Percentiles rank a stretch among this genome's conserved stretches.
These are phyloP conservation scores for Sarcoramphus papa DNA, from an alignment of 2,797 vertebrate species.

Conservation along the genomic window DNA sequence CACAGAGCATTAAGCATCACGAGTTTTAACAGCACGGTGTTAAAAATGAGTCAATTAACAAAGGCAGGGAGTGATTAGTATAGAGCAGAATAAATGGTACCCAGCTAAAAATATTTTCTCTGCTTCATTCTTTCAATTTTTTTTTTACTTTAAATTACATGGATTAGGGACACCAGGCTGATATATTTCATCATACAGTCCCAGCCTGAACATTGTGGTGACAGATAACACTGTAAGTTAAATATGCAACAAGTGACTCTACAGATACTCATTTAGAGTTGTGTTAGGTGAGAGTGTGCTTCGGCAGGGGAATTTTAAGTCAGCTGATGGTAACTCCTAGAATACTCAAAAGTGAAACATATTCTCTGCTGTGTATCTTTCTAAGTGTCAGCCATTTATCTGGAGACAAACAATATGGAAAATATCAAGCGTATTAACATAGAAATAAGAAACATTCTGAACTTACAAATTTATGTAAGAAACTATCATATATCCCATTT, in stretches of 20 bases:
- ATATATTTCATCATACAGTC: not conserved
- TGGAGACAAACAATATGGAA: not conserved
- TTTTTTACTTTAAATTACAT: not conserved
- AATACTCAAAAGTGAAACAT: not conserved
- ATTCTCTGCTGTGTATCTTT: not conserved
- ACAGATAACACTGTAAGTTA: not conserved
- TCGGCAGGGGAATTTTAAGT: not conserved
- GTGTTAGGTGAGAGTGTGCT: not conserved
- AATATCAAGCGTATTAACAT: not conserved
- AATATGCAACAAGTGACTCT: not conserved
- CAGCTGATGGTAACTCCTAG: not conserved
- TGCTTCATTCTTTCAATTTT: not conserved
- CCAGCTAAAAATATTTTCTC: not conserved
- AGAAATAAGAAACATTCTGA: not conserved
- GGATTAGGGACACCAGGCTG: not conserved
- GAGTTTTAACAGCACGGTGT: conserved; percentile 2
- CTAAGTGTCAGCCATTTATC: not conserved
- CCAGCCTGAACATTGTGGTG: not conserved
- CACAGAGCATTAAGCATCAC: not conserved
- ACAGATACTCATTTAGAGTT: not conserved
- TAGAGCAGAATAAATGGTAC: not conserved
- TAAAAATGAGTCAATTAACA: conserved; percentile 41
- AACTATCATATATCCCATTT: not conserved
- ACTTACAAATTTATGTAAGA: not conserved
- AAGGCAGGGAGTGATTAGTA: conserved; percentile 2